Base-by-base conservation (phyloP, 2,888 invertebrate species). In the Ormia ochracea region DNA sequence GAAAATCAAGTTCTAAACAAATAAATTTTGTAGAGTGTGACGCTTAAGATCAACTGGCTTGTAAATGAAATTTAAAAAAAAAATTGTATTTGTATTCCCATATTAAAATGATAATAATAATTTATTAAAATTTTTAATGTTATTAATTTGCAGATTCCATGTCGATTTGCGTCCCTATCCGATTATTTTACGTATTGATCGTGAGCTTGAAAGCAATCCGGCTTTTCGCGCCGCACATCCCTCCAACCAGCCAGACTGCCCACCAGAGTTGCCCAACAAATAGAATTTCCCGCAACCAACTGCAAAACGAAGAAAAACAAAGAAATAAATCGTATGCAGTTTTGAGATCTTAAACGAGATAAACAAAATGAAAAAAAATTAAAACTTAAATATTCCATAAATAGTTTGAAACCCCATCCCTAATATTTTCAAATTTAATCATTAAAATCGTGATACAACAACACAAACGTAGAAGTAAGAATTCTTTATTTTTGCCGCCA, bases 201-300 rank as follows among this genome's bases (percentile, higher is more conserved):
- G 95, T 61, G 95, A 96, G 86, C 91, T 98, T 82, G 94, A 94
- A 88, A 93, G 95, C 87, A 95, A 97, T 88, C 96, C 96, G 14
- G 96, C 96, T 4, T 98, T 98, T 91, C 93, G 96, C 82, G 95
- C 94, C 28, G 96, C 98, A 43, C 96, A 98, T 91, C 97, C 98
- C 43, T 94, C 94, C 83, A 93, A 93, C 85, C 98, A 98, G 91
- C 97, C 97, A 3, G 99, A 99, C 91, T 97, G 97, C 89, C 98
- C 98, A 48, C 96, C 95, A 6, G 96, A 96, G 93, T 93, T 84
- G 94, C 94, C 88, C 94, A 95, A 92, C 94, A 93, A 92, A 88
- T 88, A 87, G 86, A 88, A 87, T 86, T 88, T 87, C 76, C 87
- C 87, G 87, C 84, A 86, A 82, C 84, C 88, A 87, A 88, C 87